phyloP scores from a whole-genome alignment of 2,797 vertebrate genomes.

The Ataeniobius toweri region DNA sequence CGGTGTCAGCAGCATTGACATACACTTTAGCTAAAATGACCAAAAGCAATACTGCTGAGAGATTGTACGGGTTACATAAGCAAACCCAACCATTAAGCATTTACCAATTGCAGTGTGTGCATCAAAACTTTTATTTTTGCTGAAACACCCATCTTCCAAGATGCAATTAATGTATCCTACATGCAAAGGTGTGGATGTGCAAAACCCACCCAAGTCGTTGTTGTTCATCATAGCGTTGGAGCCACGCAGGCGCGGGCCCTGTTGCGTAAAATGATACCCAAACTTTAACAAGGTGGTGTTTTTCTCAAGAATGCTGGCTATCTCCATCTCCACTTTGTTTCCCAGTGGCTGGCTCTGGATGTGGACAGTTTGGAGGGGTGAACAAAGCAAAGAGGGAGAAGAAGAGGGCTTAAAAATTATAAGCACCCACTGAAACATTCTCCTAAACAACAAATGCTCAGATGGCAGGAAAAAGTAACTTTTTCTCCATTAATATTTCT shows the following conservation, averaged over 20 bases:
- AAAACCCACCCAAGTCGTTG: conserved; percentile 92
- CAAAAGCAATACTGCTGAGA: conserved; percentile 37
- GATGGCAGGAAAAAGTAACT: background rate
- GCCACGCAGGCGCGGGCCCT: conserved; percentile 92
- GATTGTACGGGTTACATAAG: background rate
- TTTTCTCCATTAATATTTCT: background rate
- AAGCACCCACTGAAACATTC: background rate
- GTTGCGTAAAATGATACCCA: conserved; percentile 98
- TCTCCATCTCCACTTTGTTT: conserved; percentile 99
- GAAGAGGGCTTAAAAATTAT: background rate
- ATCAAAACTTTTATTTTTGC: background rate
- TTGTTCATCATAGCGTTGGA: conserved; percentile 99
- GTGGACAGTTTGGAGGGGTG: background rate
- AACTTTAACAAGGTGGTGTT: conserved; percentile 93
- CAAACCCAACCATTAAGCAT: background rate
- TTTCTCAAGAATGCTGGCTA: conserved; percentile 96
- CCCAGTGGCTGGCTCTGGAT: conserved; percentile 94
- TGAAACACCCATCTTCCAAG: background rate
- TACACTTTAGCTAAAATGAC: conserved; percentile 15
- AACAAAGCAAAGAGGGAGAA: background rate
- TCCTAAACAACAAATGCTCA: background rate
- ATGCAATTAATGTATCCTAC: background rate
- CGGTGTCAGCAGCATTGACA: conserved; percentile 44
- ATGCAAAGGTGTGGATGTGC: conserved; percentile 4
- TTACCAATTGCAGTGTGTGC: background rate